Conservation (phyloP, 2,113 vertebrate genomes). For the Sclerurus mexicanus region DNA sequence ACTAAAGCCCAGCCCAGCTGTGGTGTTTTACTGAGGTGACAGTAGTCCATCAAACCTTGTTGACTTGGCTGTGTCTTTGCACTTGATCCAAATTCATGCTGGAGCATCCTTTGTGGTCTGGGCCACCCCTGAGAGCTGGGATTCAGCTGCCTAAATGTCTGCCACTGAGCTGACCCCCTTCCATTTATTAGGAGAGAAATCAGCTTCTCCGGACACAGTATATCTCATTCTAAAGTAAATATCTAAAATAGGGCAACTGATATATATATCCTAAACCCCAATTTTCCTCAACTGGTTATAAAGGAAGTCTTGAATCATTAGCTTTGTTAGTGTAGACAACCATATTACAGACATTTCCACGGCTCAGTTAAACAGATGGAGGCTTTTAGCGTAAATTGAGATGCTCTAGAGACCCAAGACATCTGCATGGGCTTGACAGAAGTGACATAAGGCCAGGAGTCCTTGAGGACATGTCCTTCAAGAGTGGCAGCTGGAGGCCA, state of each 20-base stretch:
- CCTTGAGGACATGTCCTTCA: neutral
- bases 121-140: neutral
- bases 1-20: neutral
- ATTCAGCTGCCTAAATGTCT: neutral
- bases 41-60: neutral
- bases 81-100: neutral
- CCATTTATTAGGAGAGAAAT: neutral
- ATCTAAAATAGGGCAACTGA: neutral
- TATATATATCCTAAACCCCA: neutral
- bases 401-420: neutral
- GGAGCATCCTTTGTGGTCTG: neutral
- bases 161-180: neutral
- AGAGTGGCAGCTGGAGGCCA: neutral
- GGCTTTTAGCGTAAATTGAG: neutral
- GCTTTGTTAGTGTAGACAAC: neutral
- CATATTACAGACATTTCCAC: neutral
- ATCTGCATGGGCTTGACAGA: neutral
- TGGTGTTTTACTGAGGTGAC: neutral
- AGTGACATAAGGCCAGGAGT: neutral
- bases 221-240: neutral
- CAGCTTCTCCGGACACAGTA: fast-evolving
- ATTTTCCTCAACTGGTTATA: neutral
- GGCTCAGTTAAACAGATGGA: neutral
- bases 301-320: neutral
- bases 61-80: neutral